Base-by-base conservation (phyloP, 2,888 invertebrate genomes). In the Eumacrocentrus americanus region DNA sequence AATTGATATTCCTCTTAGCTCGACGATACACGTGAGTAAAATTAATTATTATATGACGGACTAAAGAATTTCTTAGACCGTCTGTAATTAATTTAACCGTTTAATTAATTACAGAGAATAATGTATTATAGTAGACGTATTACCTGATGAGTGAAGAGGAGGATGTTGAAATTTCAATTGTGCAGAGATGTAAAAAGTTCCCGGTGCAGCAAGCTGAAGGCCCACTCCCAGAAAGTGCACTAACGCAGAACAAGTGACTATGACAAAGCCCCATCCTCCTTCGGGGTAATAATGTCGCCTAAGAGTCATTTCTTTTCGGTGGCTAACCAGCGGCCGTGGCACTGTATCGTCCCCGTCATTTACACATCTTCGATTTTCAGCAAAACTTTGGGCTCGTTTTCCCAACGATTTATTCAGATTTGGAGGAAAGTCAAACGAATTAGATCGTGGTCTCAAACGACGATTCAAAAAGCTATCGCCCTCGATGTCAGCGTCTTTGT, bases 201-300 rank as follows among this genome's bases (percentile, higher is more conserved):
- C 76, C 16, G 76, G 76, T 16, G 75, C 76, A n/a, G 75, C 72
- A 1, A 91, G 84, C 73, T 92, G 92, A 61, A 92, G 82, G 3
- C 92, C 92, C 73, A 91, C 89, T 46, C 89, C 88, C 48, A 93
- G 81, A 60, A 91, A 82, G 77, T 92, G 90, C 34, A 91, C 90
- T 58, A 90, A 81, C 16, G 90, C 85, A 25, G 89, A 89, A 66
- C 91, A 91, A 54, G 87, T 84, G 48, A 90, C 87, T 61, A 93
- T 86, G 56, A 91, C 87, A 89, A 91, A 93, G 35, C 93, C 93
- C 92, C 92, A 93, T 14, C 92, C 92, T 2, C 92, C 92, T 82
- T 93, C 93, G 9, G 92, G 92, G 81, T 92, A 92, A 82, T 92
- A 92, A 69, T 92, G 89, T 42, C 89, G 84, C 58, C 88, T 87